Evolutionary conservation across 37 sponge, comb jelly and placozoan genomes (phyloP), one percentile per base, ranked within the genome.

Genomic region (Ephydatia muelleri): DNA sequence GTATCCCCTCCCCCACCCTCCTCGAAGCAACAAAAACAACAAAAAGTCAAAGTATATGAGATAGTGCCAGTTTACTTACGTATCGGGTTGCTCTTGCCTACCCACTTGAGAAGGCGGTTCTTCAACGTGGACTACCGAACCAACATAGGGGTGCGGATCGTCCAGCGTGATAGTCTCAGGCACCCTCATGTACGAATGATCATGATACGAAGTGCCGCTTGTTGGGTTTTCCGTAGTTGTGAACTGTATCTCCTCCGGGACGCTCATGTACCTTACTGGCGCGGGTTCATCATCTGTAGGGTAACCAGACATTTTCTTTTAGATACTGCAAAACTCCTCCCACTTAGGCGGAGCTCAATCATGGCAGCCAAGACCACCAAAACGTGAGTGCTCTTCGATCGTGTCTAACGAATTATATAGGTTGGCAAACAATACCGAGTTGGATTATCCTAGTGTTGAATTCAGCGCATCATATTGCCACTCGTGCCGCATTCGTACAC

Each of bases 211-310:
- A n/a, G 75, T 36, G 40, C 38, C 32, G 43, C 16, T 25, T 28
- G 29, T 71, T 14, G 32, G 12, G 23, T 1, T 37, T 38, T 37
- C 74, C 30, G 38, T 38, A 36, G 74, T 29, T 8, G 67, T 80
- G 40, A 90, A 82, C 37, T 90, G 84, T 75, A 90, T 90, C 73
- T 85, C 76, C 40, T 90, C 90, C 37, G 90, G 90, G 14, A 90
- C 82, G 6, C 79, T 82, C 90, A 90, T 90, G 40, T 85, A 70
- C 37, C 77, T 85, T 21, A 71, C 5, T 30, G 85, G 47, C 2
- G 85, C n/a, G 32, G 85, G 39, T 11, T 57, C 57, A 13, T 57
- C 14, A 14, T 57, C 57, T 43, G 47, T 43, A 43, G 47, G 47
- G 57, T 57, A 57, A 57, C 57, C 57, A 14, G 57, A 4, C 57